Percentiles rank a stretch among this genome's conserved stretches.
Evolutionary conservation across 2,888 invertebrate genomes (phyloP).

Genomic region (Agriopis leucophaearia): DNA sequence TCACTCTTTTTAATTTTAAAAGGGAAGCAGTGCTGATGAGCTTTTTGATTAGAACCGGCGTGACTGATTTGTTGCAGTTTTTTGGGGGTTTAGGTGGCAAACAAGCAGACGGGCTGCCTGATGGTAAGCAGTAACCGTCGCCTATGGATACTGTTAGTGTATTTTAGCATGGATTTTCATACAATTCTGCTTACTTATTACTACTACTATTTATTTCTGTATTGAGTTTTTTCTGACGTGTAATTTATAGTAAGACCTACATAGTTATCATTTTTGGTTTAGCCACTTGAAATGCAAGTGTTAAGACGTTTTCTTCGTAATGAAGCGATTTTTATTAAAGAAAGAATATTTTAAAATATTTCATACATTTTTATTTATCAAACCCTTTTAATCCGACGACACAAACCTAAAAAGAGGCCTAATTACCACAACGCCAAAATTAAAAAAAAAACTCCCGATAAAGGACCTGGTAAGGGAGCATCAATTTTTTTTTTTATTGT

Average conservation of each 20-base stretch:
- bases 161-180: too few species aligned
- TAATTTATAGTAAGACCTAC: too few species aligned
- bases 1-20: conserved; percentile 34
- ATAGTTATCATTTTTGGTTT: conserved; percentile 2
- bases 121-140: too few species aligned
- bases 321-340: conserved; percentile 11
- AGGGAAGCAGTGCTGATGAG: conserved; percentile 20
- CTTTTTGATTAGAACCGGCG: conserved; percentile 25
- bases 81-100: background rate
- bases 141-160: too few species aligned
- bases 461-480: too few species aligned
- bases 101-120: background rate
- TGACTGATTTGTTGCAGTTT: conserved; percentile 13
- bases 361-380: background rate
- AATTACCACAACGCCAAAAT: too few species aligned
- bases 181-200: too few species aligned
- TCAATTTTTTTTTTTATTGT: too few species aligned
- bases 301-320: conserved; percentile 14
- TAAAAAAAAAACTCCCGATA: too few species aligned
- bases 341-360: conserved; percentile 16
- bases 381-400: background rate
- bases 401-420: too few species aligned
- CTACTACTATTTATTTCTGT: too few species aligned
- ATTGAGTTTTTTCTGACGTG: too few species aligned
- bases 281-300: background rate